phyloP scores from a whole-genome alignment of 2,888 invertebrate genomes.

The Meteorus cinctellus region DNA sequence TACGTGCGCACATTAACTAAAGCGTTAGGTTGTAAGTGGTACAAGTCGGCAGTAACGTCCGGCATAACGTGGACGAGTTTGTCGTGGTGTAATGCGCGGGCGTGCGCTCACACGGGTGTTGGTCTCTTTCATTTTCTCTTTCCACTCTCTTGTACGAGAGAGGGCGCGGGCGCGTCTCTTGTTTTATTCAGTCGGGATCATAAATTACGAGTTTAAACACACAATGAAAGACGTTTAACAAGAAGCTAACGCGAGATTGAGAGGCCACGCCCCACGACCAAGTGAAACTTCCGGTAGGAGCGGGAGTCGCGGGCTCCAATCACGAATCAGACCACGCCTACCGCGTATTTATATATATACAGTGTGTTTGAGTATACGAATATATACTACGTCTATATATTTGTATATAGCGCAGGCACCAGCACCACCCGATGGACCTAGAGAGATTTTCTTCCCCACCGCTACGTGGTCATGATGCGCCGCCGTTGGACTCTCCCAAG shows the following conservation, averaged over 20 bases:
- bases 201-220: conserved; percentile 74
- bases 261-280: conserved; percentile 66
- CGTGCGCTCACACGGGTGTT: conserved; percentile 13
- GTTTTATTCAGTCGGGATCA: conserved; percentile 74
- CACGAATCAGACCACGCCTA: conserved; percentile 38
- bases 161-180: conserved; percentile 59
- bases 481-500: conserved; percentile 9
- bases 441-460: conserved; percentile 56
- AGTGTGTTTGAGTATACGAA: background rate
- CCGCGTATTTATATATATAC: conserved; percentile 6
- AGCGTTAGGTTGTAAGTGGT: conserved; percentile 34
- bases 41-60: conserved; percentile 36
- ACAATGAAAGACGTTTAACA: conserved; percentile 74
- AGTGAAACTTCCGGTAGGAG: conserved; percentile 48
- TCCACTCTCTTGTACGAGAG: conserved; percentile 11
- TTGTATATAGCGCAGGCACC: conserved; percentile 17
- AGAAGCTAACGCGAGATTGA: conserved; percentile 74
- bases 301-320: conserved; percentile 41
- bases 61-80: conserved; percentile 28
- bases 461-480: conserved; percentile 11
- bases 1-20: conserved; percentile 26
- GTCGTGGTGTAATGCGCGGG: conserved; percentile 25
- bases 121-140: conserved; percentile 8
- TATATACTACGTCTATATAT: background rate
- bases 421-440: conserved; percentile 44